phyloP scores from a whole-genome alignment of 2,888 invertebrate species.

The Sisyra terminalis region DNA sequence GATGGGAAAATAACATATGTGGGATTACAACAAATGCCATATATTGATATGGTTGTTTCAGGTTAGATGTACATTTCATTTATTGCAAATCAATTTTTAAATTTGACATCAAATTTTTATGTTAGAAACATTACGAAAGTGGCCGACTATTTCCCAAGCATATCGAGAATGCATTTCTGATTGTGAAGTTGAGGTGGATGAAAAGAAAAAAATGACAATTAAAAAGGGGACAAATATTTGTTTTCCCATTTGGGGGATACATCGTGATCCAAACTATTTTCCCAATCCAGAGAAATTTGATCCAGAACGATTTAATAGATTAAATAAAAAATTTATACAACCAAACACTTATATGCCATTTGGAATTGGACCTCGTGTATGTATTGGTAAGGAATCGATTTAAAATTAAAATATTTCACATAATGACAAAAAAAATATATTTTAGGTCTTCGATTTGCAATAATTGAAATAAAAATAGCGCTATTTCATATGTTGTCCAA shows the following conservation, averaged over 20 bases:
- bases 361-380: slow-evolving; percentile 22
- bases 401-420: background rate
- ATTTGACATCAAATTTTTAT: too few relatives aligned
- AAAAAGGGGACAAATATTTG: slow-evolving; percentile 20
- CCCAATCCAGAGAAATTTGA: slow-evolving; percentile 31
- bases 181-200: slow-evolving; percentile 25
- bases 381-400: slow-evolving; percentile 16
- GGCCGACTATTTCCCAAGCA: slow-evolving; percentile 28
- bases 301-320: slow-evolving; percentile 33
- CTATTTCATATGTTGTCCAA: slow-evolving; percentile 16
- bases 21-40: slow-evolving; percentile 14
- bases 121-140: slow-evolving; percentile 30
- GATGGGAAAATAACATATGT: slow-evolving; percentile 14
- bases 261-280: slow-evolving; percentile 27
- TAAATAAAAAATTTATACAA: slow-evolving; percentile 28
- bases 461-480: slow-evolving; percentile 17
- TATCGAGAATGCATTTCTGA: slow-evolving; percentile 33
- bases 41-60: slow-evolving; percentile 16
- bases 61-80: too few relatives aligned
- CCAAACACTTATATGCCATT: slow-evolving; percentile 32
- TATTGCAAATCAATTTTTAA: too few relatives aligned
- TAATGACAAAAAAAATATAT: background rate
- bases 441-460: slow-evolving; percentile 16
- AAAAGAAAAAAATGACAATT: slow-evolving; percentile 9
- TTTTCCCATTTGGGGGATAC: slow-evolving; percentile 24